Conservation (phyloP, 2,888 invertebrate genomes). For the Calliphora vomitoria region DNA sequence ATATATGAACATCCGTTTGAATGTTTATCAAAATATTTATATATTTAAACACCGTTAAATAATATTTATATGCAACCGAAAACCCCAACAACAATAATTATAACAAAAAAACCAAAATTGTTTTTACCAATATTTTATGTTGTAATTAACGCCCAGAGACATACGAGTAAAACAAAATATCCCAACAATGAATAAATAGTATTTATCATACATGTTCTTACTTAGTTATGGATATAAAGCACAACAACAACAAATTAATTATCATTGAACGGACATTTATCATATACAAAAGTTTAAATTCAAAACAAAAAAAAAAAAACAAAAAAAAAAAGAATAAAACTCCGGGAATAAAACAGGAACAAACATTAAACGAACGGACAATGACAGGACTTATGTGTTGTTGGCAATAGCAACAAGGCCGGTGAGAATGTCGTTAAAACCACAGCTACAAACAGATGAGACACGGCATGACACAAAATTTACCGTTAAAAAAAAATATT, state of each 20-base stretch:
- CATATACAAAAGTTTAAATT: neutral
- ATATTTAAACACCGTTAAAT: too few relatives aligned
- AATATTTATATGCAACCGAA: too few relatives aligned
- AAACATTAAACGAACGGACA: neutral
- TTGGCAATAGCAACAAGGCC: conserved; percentile 20
- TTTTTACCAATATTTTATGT: neutral
- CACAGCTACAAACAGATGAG: conserved; percentile 23
- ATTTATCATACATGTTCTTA: neutral
- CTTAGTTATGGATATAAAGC: neutral
- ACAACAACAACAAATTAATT: neutral
- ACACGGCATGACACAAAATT: conserved; percentile 9
- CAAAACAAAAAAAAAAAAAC: neutral
- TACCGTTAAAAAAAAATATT: neutral
- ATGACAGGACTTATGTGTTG: conserved; percentile 10
- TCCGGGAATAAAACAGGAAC: conserved; percentile 25
- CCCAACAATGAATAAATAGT: neutral
- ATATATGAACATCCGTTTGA: too few relatives aligned
- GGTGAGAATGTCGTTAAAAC: conserved; percentile 15
- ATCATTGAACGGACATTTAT: neutral
- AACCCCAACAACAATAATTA: too few relatives aligned
- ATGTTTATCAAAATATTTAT: too few relatives aligned
- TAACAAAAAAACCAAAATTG: neutral
- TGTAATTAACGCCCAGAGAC: conserved; percentile 16
- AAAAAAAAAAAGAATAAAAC: neutral
- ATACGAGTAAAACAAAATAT: neutral